These are phyloP conservation scores for Chaetorhynchus papuensis DNA, from an alignment of 2,113 vertebrate genomes.

Conservation along the genomic window DNA sequence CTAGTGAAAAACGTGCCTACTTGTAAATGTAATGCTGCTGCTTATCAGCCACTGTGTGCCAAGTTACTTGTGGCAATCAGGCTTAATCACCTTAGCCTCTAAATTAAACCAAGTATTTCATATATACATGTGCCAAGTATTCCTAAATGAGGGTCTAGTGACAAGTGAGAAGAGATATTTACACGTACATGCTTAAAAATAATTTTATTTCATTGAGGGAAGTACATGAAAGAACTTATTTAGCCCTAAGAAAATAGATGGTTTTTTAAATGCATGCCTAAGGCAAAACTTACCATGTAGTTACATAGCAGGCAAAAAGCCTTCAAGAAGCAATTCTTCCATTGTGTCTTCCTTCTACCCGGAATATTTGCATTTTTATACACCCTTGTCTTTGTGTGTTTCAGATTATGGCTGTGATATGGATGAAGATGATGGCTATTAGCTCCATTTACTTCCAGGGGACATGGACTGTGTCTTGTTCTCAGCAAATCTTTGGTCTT, in stretches of 20 bases:
- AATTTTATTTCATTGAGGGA: not conserved
- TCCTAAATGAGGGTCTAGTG: not conserved
- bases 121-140: not conserved
- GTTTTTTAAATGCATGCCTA: not conserved
- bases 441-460: slow-evolving; percentile 1
- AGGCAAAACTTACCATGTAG: not conserved
- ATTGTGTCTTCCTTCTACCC: not conserved
- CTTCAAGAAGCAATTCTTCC: not conserved
- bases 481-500: not conserved
- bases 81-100: not conserved
- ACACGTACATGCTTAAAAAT: not conserved
- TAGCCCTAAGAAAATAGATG: not conserved
- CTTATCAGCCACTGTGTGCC: not conserved
- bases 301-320: not conserved
- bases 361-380: not conserved
- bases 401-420: slow-evolving; percentile 89
- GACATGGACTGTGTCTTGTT: not conserved
- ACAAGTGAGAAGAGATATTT: not conserved
- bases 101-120: not conserved
- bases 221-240: not conserved
- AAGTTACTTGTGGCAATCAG: slow-evolving; percentile 1
- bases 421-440: slow-evolving; percentile 86
- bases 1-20: not conserved
- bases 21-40: not conserved
- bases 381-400: slow-evolving; percentile 14